Evolutionary conservation across 2,888 invertebrate genomes (phyloP).

Genomic region (Pegoplata infirma): DNA sequence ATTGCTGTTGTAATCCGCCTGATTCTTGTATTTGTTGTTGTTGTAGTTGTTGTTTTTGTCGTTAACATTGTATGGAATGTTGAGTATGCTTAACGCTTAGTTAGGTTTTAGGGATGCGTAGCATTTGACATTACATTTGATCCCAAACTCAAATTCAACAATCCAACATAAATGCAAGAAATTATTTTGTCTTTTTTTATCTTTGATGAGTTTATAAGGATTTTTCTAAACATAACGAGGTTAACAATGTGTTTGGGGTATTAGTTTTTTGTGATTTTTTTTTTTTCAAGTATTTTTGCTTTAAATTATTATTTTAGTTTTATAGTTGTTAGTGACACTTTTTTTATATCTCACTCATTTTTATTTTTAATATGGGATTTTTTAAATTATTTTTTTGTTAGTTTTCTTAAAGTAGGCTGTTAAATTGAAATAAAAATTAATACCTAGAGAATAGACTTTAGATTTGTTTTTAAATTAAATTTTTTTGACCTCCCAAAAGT

Average conservation of each 20-base stretch:
- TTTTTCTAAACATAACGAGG: constrained; percentile 29
- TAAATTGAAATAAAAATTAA: too few relatives aligned
- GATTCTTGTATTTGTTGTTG: constrained; percentile 1
- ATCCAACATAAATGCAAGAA: constrained; percentile 19
- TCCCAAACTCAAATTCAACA: not conserved
- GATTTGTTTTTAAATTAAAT: too few relatives aligned
- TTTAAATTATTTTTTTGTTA: not conserved
- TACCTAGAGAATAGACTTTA: too few relatives aligned
- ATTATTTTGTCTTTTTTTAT: constrained; percentile 17
- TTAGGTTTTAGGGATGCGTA: constrained; percentile 62
- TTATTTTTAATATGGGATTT: not conserved
- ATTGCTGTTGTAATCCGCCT: constrained; percentile 26
- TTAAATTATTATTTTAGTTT: constrained; percentile 4
- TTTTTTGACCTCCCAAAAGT: not conserved
- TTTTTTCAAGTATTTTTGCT: constrained; percentile 11
- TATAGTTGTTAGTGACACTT: not conserved
- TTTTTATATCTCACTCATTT: not conserved
- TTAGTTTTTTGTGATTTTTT: too few relatives aligned
- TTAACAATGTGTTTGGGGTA: constrained; percentile 38
- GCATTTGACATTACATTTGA: constrained; percentile 60
- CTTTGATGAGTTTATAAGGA: constrained; percentile 35
- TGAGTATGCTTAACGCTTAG: constrained; percentile 62
- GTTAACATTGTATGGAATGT: constrained; percentile 60
- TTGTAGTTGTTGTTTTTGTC: not conserved
- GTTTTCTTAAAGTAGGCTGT: not conserved